Evolutionary conservation across 2,888 invertebrate genomes (phyloP), one percentile per base, ranked within the genome.

Genomic region (Carcina quercana): DNA sequence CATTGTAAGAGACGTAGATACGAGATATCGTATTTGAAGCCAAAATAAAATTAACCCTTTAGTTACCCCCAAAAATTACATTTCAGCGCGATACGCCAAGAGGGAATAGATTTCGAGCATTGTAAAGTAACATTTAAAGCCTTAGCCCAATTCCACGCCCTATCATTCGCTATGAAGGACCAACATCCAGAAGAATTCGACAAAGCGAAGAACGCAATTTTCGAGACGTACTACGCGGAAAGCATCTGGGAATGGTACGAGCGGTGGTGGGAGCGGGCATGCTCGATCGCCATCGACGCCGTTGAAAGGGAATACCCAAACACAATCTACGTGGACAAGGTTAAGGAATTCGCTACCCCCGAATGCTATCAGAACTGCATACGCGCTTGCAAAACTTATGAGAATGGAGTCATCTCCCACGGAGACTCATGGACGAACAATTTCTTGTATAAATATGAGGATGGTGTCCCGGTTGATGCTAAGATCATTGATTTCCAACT

Each of bases 371-470:
- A 82, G 31, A 83, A 80, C 28, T 66, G 86, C 64, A 62, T 79
- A 1, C 60, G 67, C 7, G 78, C 86, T 0, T 76, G 73, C 0
- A 54, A 73, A 1, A 64, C 69, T 1, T 50, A 55, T 11, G 68
- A 70, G 13, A 67, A 83, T n/a, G 80, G 86, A 0, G 88, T 89
- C 0, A 85, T 92, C 15, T 87, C 86, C 0, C 91, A 92, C 36
- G 92, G 92, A 0, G 92, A 93, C 55, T 87, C 87, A 21, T 92
- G 92, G 92, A 86, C 88, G 0, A 90, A 90, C n/a, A 92, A 93
- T 56, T 92, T 92, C 45, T 58, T 92, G 0, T 86, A 86, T 5
- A 84, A 85, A 44, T 69, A 80, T 30, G 43, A 50, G 0, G 35
- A 57, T 6, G 43, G 45, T 0, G 25, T 19, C 1, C 74, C 80